Base-by-base conservation (phyloP, 2,797 vertebrate species). In the Pseudopleuronectes americanus region DNA sequence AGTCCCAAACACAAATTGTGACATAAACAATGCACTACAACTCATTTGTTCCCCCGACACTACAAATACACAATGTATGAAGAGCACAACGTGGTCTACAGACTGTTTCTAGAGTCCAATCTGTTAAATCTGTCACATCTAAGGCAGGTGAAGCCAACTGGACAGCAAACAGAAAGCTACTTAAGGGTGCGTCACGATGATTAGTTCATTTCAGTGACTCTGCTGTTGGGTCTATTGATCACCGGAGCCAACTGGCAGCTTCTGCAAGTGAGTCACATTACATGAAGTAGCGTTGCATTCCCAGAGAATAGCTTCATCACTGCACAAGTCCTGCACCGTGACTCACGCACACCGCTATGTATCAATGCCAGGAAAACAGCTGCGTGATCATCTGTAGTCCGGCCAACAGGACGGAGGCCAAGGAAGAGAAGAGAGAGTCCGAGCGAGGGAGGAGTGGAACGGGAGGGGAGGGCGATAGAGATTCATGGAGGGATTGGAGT, bases 341-440 rank as follows among this genome's bases (percentile, higher is more conserved):
- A 93, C 77, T 89, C 83, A 80, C 3, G 2, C 38, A 8, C 24
- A 8, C 24, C 53, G 1, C 38, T 12, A 10, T 76, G 73, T 71
- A 73, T 82, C 80, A 76, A 4, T 87, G 86, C 77, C 79, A 55
- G 72, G 84, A 84, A 88, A 87, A 86, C 59, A 79, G 81, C 76
- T 74, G 80, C 60, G 76, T 79, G 76, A 83, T 82, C 51, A 53
- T 78, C 64, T 69, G 70, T 66, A 47, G 28, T 54, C 26, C 19
- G 36, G 83, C 85, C 86, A 84, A 74, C 36, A 74, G 65, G 65
- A 71, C 43, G 28, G 51, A 59, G 49, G 53, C 71, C 73, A 74
- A 64, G 68, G 64, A 48, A 71, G 52, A 79, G 57, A 71, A 73
- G 72, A 54, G 21, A 41, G 69, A 71, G 54, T 54, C 31, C 61